Evolutionary conservation across 2,113 vertebrate genomes (phyloP), one percentile per base, ranked within the genome.

Genomic region (Phycodurus eques): DNA sequence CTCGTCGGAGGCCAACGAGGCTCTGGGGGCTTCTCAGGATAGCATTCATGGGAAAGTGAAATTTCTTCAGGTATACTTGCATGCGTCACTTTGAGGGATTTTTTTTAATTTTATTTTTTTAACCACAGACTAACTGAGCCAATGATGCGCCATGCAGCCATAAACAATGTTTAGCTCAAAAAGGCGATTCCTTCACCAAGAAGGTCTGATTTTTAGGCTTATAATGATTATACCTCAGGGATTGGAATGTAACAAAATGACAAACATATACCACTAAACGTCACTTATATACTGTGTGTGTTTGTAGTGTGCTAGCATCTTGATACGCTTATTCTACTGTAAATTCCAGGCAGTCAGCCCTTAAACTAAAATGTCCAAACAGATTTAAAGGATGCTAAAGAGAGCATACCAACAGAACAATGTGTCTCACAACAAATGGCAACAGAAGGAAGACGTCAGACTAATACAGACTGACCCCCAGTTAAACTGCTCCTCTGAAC

Each of bases 11-110:
- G 88, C 68, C 15, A 83, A 86, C 19, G 27, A 91, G 56, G 81
- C 81, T 78, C 81, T 93, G 0, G 60, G 59, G 1, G 85, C 91
- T 0, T 94, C 93, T 49, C 93, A 95, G 83, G 94, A 95, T 83
- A 93, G 90, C 83, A 82, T 92, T 68, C 90, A 93, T 35, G 94
- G 93, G 63, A 95, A 94, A 90, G 94, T 95, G 73, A 96, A 94
- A 86, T 92, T 92, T 5, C 88, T 96, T 14, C 94, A 96, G 95
- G 95, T 96, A 91, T 60, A 49, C 3, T 10, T 5, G 47, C 6
- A 54, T 8, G 17, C 19, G 2, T 15, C 10, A 20, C 54, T 57
- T 60, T 27, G 17, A 49, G 13, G 13, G 12, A 2, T 49, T 49
- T 49, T 49, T 14, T 15, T 4, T 14, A 14, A 27, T n/a, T n/a